Percentiles rank a stretch among this genome's conserved stretches.
phyloP scores from a whole-genome alignment of 1,140 invertebrate genomes.

The Teleogryllus occipitalis region DNA sequence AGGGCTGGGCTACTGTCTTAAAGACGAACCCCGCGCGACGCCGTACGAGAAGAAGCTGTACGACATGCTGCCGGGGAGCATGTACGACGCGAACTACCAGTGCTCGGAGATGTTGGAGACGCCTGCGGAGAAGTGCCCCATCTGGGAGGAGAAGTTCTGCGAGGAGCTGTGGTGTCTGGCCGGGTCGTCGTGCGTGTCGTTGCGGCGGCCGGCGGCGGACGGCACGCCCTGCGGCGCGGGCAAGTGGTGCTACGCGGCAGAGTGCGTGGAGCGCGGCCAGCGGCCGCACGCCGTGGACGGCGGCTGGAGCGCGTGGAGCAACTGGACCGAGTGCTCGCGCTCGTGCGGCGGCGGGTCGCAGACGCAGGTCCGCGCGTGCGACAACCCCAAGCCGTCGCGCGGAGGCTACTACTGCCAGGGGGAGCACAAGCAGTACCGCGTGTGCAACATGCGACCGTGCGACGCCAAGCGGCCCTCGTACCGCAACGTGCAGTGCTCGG shows the following conservation, averaged over 20 bases:
- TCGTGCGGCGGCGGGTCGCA: constrained; percentile 77
- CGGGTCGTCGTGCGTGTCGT: constrained; percentile 43
- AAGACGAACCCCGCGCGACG: constrained; percentile 45
- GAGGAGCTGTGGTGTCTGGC: constrained; percentile 47
- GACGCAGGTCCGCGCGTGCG: constrained; percentile 57
- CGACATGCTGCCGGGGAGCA: constrained; percentile 52
- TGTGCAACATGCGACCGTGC: constrained; percentile 50
- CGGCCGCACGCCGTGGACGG: constrained; percentile 66
- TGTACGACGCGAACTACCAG: constrained; percentile 60
- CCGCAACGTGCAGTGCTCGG: constrained; percentile 48
- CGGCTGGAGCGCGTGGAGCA: constrained; percentile 74
- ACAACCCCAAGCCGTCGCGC: constrained; percentile 63
- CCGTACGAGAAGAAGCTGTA: constrained; percentile 40
- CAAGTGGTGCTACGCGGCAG: constrained; percentile 74
- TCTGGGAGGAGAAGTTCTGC: constrained; percentile 35
- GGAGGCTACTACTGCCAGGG: constrained; percentile 64
- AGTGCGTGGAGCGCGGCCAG: constrained; percentile 69
- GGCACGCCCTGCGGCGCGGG: constrained; percentile 57
- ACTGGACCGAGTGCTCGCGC: constrained; percentile 75
- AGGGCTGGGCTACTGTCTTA: constrained; percentile 54
- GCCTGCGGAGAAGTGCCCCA: neutral
- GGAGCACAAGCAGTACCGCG: constrained; percentile 47
- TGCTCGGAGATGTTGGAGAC: constrained; percentile 34
- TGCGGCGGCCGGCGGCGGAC: constrained; percentile 51
- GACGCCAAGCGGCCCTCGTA: constrained; percentile 41